Base-by-base conservation (phyloP, 2,888 invertebrate genomes). In the Glaucopsyche alexis region DNA sequence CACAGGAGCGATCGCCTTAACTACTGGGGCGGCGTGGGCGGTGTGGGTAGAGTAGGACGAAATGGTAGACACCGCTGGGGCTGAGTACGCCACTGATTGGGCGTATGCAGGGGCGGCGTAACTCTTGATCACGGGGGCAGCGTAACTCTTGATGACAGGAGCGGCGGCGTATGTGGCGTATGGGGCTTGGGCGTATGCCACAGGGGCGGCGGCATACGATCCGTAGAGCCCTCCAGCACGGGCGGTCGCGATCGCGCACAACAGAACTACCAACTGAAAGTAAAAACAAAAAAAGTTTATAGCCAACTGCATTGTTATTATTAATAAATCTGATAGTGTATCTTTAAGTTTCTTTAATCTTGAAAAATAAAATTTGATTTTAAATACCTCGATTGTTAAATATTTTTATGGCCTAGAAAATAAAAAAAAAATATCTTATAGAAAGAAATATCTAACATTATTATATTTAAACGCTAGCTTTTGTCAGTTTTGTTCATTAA, bases 231-330 rank as follows among this genome's bases (percentile, higher is more conserved):
- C 85, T 77, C 95, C 94, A 77, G 94, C 95, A 81, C 87, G 93
- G 83, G 92, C 94, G 72, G 93, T 87, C 76, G 95, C 94, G 86
- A 95, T 86, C 79, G 93, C 88, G 84, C 95, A 93, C 81, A 94
- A 93, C 80, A 95, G 87, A 77, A 94, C 86, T 85, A 95, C 87
- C 80, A 94, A 84, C 94, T 91, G 85, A 64, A 88, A 87, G 66
- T 50, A 50, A 52, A n/a, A n/a, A n/a, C n/a, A 52, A 42, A 42
- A 42, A 7, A 42, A 42, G 8, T 7, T 42, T 42, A 42, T 7
- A 42, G 42, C 29, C 29, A 29, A 29, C 29, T 29, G 29, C 29
- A 29, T 29, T 29, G 29, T 29, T 29, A 29, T 29, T n/a, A 29
- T 29, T n/a, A 14, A n/a, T 13, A 49, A 49, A 49, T 49, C 7